phyloP scores from a whole-genome alignment of 1,140 invertebrate genomes.

The Polypedilum pembai region DNA sequence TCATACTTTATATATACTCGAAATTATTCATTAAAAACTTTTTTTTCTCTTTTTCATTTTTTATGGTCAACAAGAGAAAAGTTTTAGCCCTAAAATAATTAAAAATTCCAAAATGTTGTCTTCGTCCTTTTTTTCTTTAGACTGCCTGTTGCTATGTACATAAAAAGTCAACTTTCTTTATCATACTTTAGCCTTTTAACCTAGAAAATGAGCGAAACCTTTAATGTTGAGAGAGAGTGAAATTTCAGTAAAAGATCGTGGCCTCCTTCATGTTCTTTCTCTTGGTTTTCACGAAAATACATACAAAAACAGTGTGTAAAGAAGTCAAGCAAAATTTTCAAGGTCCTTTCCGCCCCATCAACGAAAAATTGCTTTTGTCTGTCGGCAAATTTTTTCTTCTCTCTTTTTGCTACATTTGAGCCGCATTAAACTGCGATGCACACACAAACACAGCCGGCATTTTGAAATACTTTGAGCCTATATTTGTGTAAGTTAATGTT shows the following conservation, averaged over 20 bases:
- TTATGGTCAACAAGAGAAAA: not conserved
- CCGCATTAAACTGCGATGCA: constrained; percentile 16
- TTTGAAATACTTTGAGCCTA: not conserved
- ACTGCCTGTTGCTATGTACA: constrained; percentile 25
- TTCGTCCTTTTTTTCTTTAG: not conserved
- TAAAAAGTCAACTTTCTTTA: constrained; percentile 4
- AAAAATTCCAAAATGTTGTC: no score
- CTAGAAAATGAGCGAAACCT: no score
- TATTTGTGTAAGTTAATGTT: no score
- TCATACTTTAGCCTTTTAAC: not conserved
- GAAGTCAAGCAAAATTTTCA: not conserved
- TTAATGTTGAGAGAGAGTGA: no score
- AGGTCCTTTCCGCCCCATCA: constrained; percentile 23
- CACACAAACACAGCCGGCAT: not conserved
- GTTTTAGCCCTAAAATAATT: no score
- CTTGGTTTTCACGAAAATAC: no score
- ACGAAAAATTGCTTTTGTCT: constrained; percentile 25
- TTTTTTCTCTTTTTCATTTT: not conserved
- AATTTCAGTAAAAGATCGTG: no score
- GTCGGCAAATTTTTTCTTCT: not conserved
- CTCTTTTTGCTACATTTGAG: not conserved
- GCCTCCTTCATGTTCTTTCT: no score
- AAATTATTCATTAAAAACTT: constrained; percentile 8
- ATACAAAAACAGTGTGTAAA: not conserved
- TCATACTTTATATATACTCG: not conserved